phyloP scores from a whole-genome alignment of 1,140 invertebrate genomes.

The Anthonomus grandis region DNA sequence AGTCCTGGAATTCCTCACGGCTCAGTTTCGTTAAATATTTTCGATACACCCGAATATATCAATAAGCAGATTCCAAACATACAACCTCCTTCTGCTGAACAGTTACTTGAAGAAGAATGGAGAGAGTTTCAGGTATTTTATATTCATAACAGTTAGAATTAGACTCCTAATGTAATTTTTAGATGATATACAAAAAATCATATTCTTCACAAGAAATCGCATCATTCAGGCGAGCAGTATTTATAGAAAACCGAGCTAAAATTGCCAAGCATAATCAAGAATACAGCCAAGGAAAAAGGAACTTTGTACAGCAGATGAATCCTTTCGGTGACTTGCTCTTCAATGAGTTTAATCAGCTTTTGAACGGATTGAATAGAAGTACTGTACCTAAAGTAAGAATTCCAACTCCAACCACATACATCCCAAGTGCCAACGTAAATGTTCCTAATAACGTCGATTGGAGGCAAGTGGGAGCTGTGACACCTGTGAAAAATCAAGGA shows the following conservation, averaged over 20 bases:
- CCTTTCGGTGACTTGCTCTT: slow-evolving; percentile 76
- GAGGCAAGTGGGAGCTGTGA: slow-evolving; percentile 41
- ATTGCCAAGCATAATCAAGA: slow-evolving; percentile 81
- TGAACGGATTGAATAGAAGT: slow-evolving; percentile 78
- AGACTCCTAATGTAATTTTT: not conserved
- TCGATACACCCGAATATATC: slow-evolving; percentile 15
- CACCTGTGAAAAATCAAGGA: slow-evolving; percentile 39
- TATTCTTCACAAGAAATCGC: slow-evolving; percentile 72
- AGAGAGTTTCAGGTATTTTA: slow-evolving; percentile 19
- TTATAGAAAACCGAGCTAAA: slow-evolving; percentile 77
- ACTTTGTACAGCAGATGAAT: slow-evolving; percentile 69
- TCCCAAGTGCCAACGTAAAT: slow-evolving; percentile 38
- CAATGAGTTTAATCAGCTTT: slow-evolving; percentile 70
- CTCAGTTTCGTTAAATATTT: slow-evolving; percentile 14
- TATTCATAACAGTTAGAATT: not conserved
- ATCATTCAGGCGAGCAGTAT: slow-evolving; percentile 77
- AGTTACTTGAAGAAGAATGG: slow-evolving; percentile 26
- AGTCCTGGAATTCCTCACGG: not conserved
- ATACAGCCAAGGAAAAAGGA: slow-evolving; percentile 60
- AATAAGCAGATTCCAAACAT: slow-evolving; percentile 15
- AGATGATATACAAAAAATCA: slow-evolving; percentile 53
- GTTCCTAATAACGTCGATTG: slow-evolving; percentile 42
- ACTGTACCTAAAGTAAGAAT: slow-evolving; percentile 14
- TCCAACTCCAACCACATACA: slow-evolving; percentile 31
- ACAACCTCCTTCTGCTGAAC: slow-evolving; percentile 14